Evolutionary conservation across 2,113 vertebrate species (phyloP), one percentile per base, ranked within the genome.

Genomic region (Datnioides undecimradiatus): DNA sequence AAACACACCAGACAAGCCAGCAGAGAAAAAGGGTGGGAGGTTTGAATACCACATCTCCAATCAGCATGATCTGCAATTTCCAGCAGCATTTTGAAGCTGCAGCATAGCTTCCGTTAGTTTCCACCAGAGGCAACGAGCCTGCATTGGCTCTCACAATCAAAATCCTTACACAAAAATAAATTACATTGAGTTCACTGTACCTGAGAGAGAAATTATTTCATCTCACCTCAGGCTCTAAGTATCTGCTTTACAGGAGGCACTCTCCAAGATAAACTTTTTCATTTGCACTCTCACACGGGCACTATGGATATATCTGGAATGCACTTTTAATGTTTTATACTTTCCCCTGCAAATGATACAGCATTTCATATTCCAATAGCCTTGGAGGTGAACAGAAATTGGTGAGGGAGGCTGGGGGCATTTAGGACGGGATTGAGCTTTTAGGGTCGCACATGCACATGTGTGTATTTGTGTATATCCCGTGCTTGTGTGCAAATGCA

Each of bases 241-340:
- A 73, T 67, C 33, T 78, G 72, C 58, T 75, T 81, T 68, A 72
- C n/a, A 59, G 72, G 25, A 88, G 55, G 25, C 38, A 66, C 55
- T 72, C 34, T 55, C 41, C 62, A 83, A 83, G 73, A 88, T 75
- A 75, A 87, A 87, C 76, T 59, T 90, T 87, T 85, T 83, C 79
- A 85, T 88, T 87, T 89, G 74, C 70, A 82, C 60, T 52, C 65
- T 34, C 21, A 51, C 40, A 3, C 54, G 59, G n/a, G 65, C 59
- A 60, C 54, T 71, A 46, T 69, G 64, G 21, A 73, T 72, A 45
- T 59, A 78, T 77, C 73, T 52, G 31, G 21, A 66, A 84, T 69
- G 36, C 57, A 57, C 21, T 40, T 77, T 88, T 84, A 66, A 65
- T 83, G 55, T 87, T 73, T 80, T 82, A 73, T 79, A 65, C 58